Base-by-base conservation (phyloP, 2,113 vertebrate genomes). In the Salvator merianae region DNA sequence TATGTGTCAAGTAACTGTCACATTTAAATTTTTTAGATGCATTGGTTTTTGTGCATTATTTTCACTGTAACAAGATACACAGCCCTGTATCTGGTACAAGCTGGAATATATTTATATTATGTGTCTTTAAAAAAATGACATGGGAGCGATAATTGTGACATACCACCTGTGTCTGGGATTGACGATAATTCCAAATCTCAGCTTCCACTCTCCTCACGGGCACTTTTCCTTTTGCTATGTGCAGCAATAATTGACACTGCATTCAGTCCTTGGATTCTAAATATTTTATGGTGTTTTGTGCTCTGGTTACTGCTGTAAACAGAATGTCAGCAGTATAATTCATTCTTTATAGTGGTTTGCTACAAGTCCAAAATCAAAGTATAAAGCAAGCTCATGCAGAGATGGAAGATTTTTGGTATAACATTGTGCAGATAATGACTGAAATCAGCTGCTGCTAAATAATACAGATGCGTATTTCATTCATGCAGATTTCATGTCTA, bases 381-480 rank as follows among this genome's bases (percentile, higher is more conserved):
- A 2, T 34, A 26, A 87, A 81, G 68, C 20, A 38, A 75, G 84
- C 12, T 87, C 82, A 84, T 86, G 34, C 89, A 91, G 59, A 8
- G 80, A 3, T 81, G 73, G 63, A 86, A 87, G 73, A 87, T 89
- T 82, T 83, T 12, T 86, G 50, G 86, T 82, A 7, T 70, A 68
- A 68, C 80, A 87, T 65, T 90, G 86, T 84, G 80, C 30, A 88
- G 81, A 84, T 91, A 91, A 75, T 79, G 76, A 84, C 50, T 68
- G 40, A 84, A 89, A 83, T 91, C 65, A 71, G 70, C 81, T 87
- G 76, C 40, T 66, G 66, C 79, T 90, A 79, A 88, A 93, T 91
- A 90, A 92, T 75, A 83, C 76, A 89, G 78, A 86, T 85, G 38
- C 71, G 83, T 86, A 82, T 89, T 92, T 90, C n/a, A 88, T 59